Base-by-base conservation (phyloP, 2,113 vertebrate species). In the Trichechus manatus region DNA sequence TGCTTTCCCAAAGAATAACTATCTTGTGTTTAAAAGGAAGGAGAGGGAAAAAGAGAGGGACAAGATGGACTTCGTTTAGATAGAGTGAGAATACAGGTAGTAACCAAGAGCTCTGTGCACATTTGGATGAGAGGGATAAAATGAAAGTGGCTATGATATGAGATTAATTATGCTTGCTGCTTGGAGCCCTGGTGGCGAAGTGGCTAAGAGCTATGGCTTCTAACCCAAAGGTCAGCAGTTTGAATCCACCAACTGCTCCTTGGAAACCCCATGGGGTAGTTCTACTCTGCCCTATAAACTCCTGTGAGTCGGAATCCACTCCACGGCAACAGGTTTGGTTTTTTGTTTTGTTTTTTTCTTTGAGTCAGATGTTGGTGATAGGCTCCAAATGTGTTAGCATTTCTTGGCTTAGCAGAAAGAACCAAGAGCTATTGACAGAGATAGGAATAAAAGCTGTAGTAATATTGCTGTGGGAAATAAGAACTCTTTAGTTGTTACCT, bases 351-450 rank as follows among this genome's bases (percentile, higher is more conserved):
- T 53, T 53, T 53, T 8, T 53, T 53, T 53, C 8, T 53, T 53
- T 53, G 84, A 94, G 36, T 78, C 78, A 63, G 47, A 23, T 56
- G 61, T 64, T 88, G 90, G 66, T 77, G 66, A 50, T 36, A 13
- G 82, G 61, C 33, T 83, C 63, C 56, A 78, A 77, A 95, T 59
- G 27, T 88, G n/a, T 90, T 61, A 88, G 63, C 27, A 56, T 56
- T 53, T 17, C 33, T 53, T 64, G 20, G 22, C 42, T 75, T 95
- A 88, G 81, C 39, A 33, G 39, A 75, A 94, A 88, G 72, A 82
- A 42, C 70, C 64, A 82, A 91, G 29, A 87, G 56, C 77, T 89
- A 92, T 20, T 64, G 47, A 77, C 59, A 88, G 33, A 79, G 93
- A 83, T 3, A 42, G 31, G 10, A 85, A 66, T 56, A 31, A 85